phyloP scores from a whole-genome alignment of 2,888 invertebrate species.

The Xylophagus ater region DNA sequence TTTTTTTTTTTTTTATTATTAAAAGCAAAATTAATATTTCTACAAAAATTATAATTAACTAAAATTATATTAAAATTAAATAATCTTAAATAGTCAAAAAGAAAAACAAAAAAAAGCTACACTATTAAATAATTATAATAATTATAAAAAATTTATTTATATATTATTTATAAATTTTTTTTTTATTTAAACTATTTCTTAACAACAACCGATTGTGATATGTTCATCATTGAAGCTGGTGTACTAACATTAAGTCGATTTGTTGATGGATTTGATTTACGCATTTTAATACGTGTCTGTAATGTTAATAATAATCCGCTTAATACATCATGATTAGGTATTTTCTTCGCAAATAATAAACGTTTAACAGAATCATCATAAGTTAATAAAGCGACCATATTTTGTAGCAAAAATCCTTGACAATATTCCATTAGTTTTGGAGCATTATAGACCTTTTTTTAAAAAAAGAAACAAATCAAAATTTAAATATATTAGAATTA shows the following conservation, averaged over 20 bases:
- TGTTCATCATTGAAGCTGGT: constrained; percentile 12
- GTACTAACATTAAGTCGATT: constrained; percentile 13
- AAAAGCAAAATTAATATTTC: too few species aligned
- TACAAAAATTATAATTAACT: too few species aligned
- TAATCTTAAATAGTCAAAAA: too few species aligned
- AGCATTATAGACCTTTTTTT: constrained; percentile 86
- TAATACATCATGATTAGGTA: constrained; percentile 81
- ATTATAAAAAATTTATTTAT: too few species aligned
- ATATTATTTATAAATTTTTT: too few species aligned
- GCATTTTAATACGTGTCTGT: constrained; percentile 67
- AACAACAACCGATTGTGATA: constrained; percentile 10
- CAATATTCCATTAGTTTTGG: constrained; percentile 78
- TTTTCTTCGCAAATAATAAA: constrained; percentile 74
- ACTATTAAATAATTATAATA: too few species aligned
- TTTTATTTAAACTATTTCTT: constrained; percentile 14
- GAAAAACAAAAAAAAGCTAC: too few species aligned
- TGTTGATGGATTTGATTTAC: constrained; percentile 28
- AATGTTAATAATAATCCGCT: constrained; percentile 68
- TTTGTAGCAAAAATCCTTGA: constrained; percentile 80
- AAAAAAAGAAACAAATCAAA: constrained; percentile 19
- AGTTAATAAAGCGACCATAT: constrained; percentile 86
- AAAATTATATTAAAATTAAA: too few species aligned
- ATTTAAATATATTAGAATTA: background rate
- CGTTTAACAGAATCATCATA: constrained; percentile 85
- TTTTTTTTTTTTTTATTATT: too few species aligned